A percentile compares a stretch with the other conserved stretches of the same genome.
These are phyloP conservation scores for Bombus sibiricus DNA, from an alignment of 1,140 invertebrate genomes.

Conservation along the genomic window DNA sequence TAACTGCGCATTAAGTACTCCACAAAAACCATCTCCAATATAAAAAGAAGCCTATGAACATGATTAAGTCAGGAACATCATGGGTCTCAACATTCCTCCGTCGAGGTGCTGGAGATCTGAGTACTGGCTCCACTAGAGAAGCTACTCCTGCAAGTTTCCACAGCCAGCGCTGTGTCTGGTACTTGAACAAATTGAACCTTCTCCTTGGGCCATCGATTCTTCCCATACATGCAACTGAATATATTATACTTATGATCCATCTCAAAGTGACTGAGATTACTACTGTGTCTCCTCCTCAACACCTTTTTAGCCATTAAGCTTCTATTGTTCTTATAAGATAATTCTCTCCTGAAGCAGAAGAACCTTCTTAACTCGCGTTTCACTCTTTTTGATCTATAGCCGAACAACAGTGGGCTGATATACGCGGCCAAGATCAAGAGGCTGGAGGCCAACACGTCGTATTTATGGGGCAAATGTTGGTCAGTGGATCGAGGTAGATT, in stretches of 20 bases:
- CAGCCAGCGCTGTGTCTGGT: conserved; percentile 79
- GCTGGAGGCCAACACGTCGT: conserved; percentile 84
- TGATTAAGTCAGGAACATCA: background rate
- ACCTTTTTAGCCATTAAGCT: conserved; percentile 81
- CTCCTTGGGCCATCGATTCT: conserved; percentile 78
- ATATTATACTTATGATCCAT: conserved; percentile 77
- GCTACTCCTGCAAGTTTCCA: conserved; percentile 82
- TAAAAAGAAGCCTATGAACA: background rate
- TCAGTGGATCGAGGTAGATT: conserved; percentile 78
- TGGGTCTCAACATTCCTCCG: conserved; percentile 76
- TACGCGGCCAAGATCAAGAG: conserved; percentile 87
- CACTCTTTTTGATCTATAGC: conserved; percentile 89
- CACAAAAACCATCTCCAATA: background rate
- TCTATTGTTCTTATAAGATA: conserved; percentile 80
- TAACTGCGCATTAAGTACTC: background rate
- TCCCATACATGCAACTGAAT: conserved; percentile 79
- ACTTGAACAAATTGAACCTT: conserved; percentile 81
- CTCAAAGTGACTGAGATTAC: conserved; percentile 73
- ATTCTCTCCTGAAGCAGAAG: conserved; percentile 82
- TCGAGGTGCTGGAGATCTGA: conserved; percentile 82
- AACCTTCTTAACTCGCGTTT: conserved; percentile 87
- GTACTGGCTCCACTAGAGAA: conserved; percentile 84
- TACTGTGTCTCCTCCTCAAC: conserved; percentile 75
- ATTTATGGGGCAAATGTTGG: conserved; percentile 76
- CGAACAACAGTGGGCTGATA: conserved; percentile 90